Evolutionary conservation across 2,888 invertebrate species (phyloP).

Genomic region (Pheosia gnoma): DNA sequence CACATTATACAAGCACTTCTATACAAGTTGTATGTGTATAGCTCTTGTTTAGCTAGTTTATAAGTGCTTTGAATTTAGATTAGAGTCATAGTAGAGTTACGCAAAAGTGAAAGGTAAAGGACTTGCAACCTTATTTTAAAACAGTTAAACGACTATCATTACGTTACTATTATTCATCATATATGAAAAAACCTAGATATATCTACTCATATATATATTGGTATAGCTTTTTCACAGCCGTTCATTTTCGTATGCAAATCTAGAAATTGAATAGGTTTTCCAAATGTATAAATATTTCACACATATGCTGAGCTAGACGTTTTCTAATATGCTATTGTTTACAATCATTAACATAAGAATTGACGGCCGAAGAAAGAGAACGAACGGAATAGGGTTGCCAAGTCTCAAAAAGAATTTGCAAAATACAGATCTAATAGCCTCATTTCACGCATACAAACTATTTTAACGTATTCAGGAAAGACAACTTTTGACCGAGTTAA

Average conservation of each 20-base stretch:
- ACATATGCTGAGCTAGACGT: neutral
- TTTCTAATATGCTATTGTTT: conserved; percentile 2
- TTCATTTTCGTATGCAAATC: neutral
- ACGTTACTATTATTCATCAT: no score
- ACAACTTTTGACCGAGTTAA: neutral
- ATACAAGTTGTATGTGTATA: no score
- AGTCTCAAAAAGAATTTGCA: neutral
- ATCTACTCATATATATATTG: no score
- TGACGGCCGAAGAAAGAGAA: neutral
- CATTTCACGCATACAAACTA: neutral
- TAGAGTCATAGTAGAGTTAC: no score
- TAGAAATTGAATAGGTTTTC: neutral
- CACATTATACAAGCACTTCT: no score
- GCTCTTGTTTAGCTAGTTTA: no score
- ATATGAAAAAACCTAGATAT: no score
- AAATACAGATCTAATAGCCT: neutral
- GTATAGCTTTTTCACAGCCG: neutral
- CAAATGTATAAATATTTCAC: neutral
- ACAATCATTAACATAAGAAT: neutral
- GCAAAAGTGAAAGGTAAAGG: no score
- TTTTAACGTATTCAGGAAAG: neutral
- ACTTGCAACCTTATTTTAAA: no score
- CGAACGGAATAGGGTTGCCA: neutral
- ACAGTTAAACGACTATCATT: no score
- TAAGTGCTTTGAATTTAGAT: no score